Evolutionary conservation across 2,888 invertebrate genomes (phyloP).

Genomic region (Nymphalis c-album): DNA sequence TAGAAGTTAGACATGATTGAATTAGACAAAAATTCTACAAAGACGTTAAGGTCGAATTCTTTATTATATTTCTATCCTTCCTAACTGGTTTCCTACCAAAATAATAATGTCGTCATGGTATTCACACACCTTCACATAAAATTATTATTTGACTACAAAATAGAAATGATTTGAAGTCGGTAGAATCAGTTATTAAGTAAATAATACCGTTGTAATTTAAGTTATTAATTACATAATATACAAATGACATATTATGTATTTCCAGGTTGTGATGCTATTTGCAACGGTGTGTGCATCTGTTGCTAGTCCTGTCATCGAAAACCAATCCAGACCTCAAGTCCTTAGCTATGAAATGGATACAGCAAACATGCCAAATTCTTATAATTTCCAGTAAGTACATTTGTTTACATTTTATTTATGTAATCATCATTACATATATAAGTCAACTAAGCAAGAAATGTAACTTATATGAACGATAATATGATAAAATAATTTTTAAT

Average conservation of each 20-base stretch:
- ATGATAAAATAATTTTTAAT: too few species aligned
- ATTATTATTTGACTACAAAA: slow-evolving; percentile 19
- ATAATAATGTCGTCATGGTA: slow-evolving; percentile 43
- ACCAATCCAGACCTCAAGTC: slow-evolving; percentile 57
- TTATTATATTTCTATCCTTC: slow-evolving; percentile 36
- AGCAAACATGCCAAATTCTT: slow-evolving; percentile 68
- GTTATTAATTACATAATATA: background rate
- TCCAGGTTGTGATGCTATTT: slow-evolving; percentile 56
- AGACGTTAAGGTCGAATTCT: slow-evolving; percentile 37
- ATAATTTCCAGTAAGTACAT: slow-evolving; percentile 69
- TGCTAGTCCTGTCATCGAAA: slow-evolving; percentile 53
- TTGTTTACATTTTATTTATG: background rate
- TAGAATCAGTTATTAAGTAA: background rate
- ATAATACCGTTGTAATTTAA: background rate
- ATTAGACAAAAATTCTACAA: slow-evolving; percentile 18
- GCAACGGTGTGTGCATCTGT: slow-evolving; percentile 48
- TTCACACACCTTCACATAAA: slow-evolving; percentile 36
- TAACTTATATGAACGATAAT: too few species aligned
- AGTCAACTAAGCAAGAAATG: too few species aligned
- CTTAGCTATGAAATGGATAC: slow-evolving; percentile 64
- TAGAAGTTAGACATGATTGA: background rate
- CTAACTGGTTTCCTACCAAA: slow-evolving; percentile 40
- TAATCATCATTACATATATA: too few species aligned
- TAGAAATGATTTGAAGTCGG: slow-evolving; percentile 13
- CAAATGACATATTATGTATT: slow-evolving; percentile 35